Percentiles rank a stretch among this genome's conserved stretches.
Conservation (phyloP, 2,797 vertebrate genomes). For the Enteromius argenteus region DNA sequence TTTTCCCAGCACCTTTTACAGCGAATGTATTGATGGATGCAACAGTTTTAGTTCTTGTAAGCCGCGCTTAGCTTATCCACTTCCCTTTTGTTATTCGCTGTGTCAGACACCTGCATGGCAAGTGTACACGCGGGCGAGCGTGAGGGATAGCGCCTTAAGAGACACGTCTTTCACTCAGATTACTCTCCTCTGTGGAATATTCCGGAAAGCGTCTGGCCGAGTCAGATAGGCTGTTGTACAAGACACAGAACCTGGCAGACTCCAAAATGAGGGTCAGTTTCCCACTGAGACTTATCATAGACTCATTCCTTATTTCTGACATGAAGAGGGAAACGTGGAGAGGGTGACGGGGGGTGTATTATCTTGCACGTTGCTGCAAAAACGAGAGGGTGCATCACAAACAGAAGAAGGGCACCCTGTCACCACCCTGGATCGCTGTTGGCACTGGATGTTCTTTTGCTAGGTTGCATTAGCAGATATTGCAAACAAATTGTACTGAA, state of each 20-base stretch:
- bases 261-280: slow-evolving; percentile 51
- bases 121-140: slow-evolving; percentile 1
- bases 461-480: not conserved
- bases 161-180: slow-evolving; percentile 36
- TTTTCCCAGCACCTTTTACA: not conserved
- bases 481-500: not conserved
- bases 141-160: slow-evolving; percentile 14
- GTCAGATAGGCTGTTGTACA: slow-evolving; percentile 48
- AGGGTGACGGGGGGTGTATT: not conserved
- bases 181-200: slow-evolving; percentile 20
- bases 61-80: slow-evolving; percentile 27
- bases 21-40: slow-evolving; percentile 23
- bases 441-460: not conserved
- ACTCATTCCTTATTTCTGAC: slow-evolving; percentile 44
- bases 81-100: slow-evolving; percentile 27
- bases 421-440: not conserved
- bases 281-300: slow-evolving; percentile 31
- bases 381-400: slow-evolving; percentile 18
- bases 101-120: slow-evolving; percentile 45
- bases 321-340: slow-evolving; percentile 9
- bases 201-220: slow-evolving; percentile 36
- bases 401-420: slow-evolving; percentile 21
- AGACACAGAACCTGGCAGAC: slow-evolving; percentile 20
- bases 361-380: slow-evolving; percentile 16
- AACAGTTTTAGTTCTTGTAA: slow-evolving; percentile 33